Evolutionary conservation across 1,140 invertebrate genomes (phyloP).

Genomic region (Tetramorium alpestre): DNA sequence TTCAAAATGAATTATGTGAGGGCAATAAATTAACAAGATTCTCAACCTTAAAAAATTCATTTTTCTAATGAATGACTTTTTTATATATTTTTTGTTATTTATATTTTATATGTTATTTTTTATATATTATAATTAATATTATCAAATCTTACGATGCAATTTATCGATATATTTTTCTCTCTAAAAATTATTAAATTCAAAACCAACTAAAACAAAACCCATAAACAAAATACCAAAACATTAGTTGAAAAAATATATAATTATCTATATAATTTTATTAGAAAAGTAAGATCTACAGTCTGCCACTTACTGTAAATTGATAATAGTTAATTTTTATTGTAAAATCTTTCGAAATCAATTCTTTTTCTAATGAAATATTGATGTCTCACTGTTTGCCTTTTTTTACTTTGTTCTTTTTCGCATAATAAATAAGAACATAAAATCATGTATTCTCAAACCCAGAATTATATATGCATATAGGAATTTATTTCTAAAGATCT

Average conservation of each 20-base stretch:
- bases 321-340: background rate
- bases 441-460: background rate
- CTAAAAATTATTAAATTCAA: background rate
- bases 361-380: constrained; percentile 8
- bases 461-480: no score
- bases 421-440: background rate
- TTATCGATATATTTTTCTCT: background rate
- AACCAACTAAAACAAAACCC: background rate
- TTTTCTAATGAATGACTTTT: background rate
- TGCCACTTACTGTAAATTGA: background rate
- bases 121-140: background rate
- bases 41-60: background rate
- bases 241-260: no score
- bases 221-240: background rate
- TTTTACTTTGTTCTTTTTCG: background rate
- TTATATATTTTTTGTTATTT: background rate
- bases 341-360: background rate
- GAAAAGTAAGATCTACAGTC: background rate
- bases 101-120: background rate
- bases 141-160: background rate
- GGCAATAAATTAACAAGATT: background rate
- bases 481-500: background rate
- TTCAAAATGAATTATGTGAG: background rate
- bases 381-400: background rate
- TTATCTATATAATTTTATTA: background rate